Conservation (phyloP, 2,113 vertebrate genomes). For the Chauna torquata region DNA sequence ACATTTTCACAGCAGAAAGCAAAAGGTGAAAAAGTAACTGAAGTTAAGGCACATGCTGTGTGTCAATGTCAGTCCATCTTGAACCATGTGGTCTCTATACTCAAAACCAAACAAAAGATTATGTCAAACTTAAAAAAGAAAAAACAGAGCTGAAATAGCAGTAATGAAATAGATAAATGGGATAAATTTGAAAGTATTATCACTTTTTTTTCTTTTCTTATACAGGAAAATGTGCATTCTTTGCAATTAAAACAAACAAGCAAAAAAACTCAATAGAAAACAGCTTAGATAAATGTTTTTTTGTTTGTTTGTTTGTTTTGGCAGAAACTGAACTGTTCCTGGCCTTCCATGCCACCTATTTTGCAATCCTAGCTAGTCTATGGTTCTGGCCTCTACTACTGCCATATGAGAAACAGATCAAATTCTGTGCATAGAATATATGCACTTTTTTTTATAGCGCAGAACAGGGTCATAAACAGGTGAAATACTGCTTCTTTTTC, state of each 20-base stretch:
- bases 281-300: background rate
- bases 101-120: background rate
- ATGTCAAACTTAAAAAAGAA: background rate
- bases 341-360: background rate
- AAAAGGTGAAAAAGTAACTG: background rate
- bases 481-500: background rate
- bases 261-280: background rate
- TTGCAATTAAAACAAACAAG: background rate
- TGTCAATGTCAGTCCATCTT: background rate
- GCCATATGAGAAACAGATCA: background rate
- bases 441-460: background rate
- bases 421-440: background rate
- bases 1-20: background rate
- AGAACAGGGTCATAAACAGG: background rate
- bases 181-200: background rate
- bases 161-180: background rate
- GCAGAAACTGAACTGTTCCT: background rate
- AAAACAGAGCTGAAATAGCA: background rate
- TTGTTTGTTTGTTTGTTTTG: background rate
- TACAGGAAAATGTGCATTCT: background rate
- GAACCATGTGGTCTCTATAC: background rate
- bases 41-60: background rate
- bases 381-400: background rate
- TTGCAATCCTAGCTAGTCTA: background rate
- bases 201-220: background rate